Percentiles rank a stretch among this genome's conserved stretches.
These are phyloP conservation scores for Maylandia zebra DNA, from an alignment of 2,113 vertebrate species.

Conservation along the genomic window DNA sequence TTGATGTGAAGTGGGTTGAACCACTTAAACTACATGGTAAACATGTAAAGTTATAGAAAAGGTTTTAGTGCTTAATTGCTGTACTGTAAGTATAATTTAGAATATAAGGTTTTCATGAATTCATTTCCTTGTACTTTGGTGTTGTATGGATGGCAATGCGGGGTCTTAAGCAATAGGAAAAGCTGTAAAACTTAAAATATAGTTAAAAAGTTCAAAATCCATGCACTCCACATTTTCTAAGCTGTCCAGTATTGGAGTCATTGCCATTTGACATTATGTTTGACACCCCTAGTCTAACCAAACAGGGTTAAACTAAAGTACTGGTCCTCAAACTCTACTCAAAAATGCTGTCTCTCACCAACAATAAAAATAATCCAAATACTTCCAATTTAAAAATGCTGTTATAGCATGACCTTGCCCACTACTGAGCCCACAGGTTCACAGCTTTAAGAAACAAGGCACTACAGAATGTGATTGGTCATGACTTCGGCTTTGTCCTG, in stretches of 20 bases:
- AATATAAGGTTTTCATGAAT: not conserved
- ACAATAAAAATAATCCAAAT: not conserved
- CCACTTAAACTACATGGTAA: not conserved
- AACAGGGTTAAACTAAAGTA: not conserved
- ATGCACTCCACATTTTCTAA: not conserved
- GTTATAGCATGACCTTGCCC: not conserved
- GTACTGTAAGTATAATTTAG: not conserved
- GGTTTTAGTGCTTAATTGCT: not conserved
- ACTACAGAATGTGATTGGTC: not conserved
- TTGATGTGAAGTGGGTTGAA: not conserved
- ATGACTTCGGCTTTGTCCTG: not conserved
- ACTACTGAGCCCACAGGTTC: not conserved
- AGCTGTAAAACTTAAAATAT: not conserved
- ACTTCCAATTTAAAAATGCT: not conserved
- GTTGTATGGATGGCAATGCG: not conserved
- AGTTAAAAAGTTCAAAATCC: not conserved
- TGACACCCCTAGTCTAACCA: not conserved
- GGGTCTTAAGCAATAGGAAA: not conserved
- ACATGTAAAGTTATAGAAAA: not conserved
- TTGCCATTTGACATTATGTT: not conserved
- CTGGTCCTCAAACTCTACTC: not conserved
- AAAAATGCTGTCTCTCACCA: rapidly evolving
- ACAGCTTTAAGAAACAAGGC: not conserved
- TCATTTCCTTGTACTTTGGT: not conserved
- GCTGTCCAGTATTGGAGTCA: not conserved